These are phyloP conservation scores for Cynoglossus semilaevis DNA, from an alignment of 2,113 vertebrate genomes.

Conservation along the genomic window DNA sequence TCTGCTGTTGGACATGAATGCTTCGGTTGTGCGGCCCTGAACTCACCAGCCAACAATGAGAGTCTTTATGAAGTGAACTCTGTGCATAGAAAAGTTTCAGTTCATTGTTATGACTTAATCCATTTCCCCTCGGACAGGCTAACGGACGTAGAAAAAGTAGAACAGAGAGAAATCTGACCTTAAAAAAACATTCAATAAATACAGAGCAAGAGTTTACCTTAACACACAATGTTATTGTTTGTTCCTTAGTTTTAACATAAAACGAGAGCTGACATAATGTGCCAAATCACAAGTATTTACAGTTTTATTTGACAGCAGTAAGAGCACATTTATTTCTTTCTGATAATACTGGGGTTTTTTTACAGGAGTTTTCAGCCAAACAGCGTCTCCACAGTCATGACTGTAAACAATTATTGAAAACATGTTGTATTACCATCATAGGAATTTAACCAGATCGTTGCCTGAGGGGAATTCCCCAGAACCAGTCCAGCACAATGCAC, in stretches of 20 bases:
- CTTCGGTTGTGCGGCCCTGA: constrained; percentile 39
- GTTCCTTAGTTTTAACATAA: constrained; percentile 9
- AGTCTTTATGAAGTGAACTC: constrained; percentile 50
- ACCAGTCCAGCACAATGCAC: neutral
- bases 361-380: too few species aligned
- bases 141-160: constrained; percentile 38
- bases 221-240: constrained; percentile 8
- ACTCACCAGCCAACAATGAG: constrained; percentile 54
- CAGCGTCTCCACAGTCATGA: too few species aligned
- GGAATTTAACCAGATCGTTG: neutral
- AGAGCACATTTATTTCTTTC: too few species aligned
- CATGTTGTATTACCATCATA: too few species aligned
- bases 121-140: constrained; percentile 24
- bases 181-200: constrained; percentile 22
- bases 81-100: constrained; percentile 41
- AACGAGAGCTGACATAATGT: too few species aligned
- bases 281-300: too few species aligned
- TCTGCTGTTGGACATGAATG: constrained; percentile 50
- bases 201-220: constrained; percentile 18
- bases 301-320: too few species aligned
- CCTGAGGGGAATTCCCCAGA: neutral
- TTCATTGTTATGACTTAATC: constrained; percentile 48
- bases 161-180: constrained; percentile 32
- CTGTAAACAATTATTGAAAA: too few species aligned
- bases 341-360: too few species aligned